Conservation (phyloP, 2,113 vertebrate genomes). For the Chiloscyllium plagiosum region DNA sequence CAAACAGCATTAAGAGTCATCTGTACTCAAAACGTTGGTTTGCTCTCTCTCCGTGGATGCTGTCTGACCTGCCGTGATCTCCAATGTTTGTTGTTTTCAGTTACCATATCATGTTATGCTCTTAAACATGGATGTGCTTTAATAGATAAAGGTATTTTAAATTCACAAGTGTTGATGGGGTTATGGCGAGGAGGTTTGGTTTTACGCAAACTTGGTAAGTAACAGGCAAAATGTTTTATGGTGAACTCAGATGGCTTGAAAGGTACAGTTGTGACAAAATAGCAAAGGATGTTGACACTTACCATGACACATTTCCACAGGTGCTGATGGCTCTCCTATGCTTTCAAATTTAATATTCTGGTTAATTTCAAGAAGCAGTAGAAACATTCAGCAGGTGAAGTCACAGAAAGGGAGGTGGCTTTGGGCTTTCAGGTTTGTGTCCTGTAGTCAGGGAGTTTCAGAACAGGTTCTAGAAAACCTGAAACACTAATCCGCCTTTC, state of each 20-base stretch:
- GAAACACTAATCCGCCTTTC: not conserved
- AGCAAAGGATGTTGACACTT: not conserved
- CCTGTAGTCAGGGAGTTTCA: not conserved
- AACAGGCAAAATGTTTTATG: not conserved
- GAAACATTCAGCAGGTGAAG: not conserved
- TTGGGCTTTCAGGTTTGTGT: not conserved
- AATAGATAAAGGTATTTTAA: not conserved
- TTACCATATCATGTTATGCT: not conserved
- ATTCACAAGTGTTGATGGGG: not conserved
- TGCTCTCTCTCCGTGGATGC: too few species aligned
- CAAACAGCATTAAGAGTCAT: not conserved
- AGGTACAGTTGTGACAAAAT: not conserved
- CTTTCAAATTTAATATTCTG: not conserved
- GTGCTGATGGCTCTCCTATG: not conserved
- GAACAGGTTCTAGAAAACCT: not conserved
- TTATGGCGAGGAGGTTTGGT: not conserved
- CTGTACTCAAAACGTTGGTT: too few species aligned
- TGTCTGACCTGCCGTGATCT: too few species aligned
- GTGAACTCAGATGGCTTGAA: not conserved
- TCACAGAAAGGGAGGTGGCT: not conserved
- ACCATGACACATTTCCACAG: not conserved
- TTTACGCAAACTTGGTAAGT: not conserved
- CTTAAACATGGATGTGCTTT: not conserved
- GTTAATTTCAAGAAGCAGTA: not conserved
- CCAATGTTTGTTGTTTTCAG: too few species aligned